These are phyloP conservation scores for Acrocephalus kingi DNA, from an alignment of 2,113 vertebrate species.

Conservation along the genomic window DNA sequence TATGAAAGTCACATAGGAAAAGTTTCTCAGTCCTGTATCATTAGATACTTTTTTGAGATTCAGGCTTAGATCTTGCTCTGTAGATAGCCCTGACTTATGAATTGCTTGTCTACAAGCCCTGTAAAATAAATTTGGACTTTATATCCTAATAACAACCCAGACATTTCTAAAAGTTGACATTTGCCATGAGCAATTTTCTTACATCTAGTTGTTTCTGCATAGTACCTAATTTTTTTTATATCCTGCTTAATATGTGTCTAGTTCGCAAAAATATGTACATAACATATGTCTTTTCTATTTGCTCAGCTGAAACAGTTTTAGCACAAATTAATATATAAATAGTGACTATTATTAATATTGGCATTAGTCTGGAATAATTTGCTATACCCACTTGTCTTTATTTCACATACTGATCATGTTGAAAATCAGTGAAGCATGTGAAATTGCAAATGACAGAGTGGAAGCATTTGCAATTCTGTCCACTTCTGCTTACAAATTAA, in stretches of 20 bases:
- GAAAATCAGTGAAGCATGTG: constrained; percentile 24
- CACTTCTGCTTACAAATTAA: not conserved
- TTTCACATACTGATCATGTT: constrained; percentile 5
- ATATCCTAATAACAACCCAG: not conserved
- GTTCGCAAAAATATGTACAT: not conserved
- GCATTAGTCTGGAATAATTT: constrained; percentile 27
- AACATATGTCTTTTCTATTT: constrained; percentile 18
- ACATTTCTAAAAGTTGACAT: not conserved
- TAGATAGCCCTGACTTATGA: not conserved
- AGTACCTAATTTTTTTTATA: not conserved
- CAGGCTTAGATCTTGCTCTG: not conserved
- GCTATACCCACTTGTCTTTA: constrained; percentile 24
- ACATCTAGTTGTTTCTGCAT: not conserved
- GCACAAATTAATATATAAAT: constrained; percentile 7
- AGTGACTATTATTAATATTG: constrained; percentile 45
- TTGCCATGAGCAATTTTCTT: not conserved
- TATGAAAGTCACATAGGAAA: not conserved
- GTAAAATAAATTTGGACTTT: not conserved
- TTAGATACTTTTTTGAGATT: not conserved
- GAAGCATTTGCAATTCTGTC: constrained; percentile 3
- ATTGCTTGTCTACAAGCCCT: not conserved
- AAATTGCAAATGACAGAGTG: not conserved
- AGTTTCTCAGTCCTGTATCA: not conserved
- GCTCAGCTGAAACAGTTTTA: not conserved
- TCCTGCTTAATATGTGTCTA: not conserved